Conservation (phyloP, 1,140 invertebrate genomes). For the Drosophila nigrodunni region DNA sequence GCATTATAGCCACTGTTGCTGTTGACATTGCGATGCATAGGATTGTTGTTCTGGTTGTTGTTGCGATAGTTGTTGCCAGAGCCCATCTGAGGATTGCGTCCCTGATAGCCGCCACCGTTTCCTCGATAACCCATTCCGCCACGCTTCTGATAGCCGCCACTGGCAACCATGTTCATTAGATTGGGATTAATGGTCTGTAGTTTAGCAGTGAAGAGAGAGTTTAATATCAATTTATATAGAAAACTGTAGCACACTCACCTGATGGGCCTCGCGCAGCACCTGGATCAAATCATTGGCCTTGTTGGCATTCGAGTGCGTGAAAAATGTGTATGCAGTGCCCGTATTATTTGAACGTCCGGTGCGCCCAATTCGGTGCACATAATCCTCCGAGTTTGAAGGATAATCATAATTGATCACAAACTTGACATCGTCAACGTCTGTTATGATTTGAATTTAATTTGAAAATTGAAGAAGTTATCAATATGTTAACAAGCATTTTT, state of each 20-base stretch:
- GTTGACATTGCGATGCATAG: conserved; percentile 54
- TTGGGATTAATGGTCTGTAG: conserved; percentile 87
- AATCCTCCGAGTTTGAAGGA: conserved; percentile 99
- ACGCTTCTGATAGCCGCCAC: conserved; percentile 80
- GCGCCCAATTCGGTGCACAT: conserved; percentile 99
- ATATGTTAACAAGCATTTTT: conserved; percentile 64
- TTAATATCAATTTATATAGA: not conserved
- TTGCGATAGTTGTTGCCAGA: conserved; percentile 63
- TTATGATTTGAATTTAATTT: conserved; percentile 64
- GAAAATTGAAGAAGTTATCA: conserved; percentile 76
- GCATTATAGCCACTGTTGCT: conserved; percentile 41
- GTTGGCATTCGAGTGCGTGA: conserved; percentile 96
- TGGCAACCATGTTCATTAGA: conserved; percentile 86
- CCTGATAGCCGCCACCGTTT: conserved; percentile 65
- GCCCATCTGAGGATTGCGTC: conserved; percentile 71
- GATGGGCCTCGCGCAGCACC: conserved; percentile 97
- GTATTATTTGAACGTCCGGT: conserved; percentile 96
- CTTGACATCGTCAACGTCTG: conserved; percentile 99
- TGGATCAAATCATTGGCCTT: conserved; percentile 96
- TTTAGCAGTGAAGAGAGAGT: not conserved
- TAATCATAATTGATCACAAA: conserved; percentile 99
- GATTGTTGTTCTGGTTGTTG: conserved; percentile 59
- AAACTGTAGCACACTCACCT: conserved; percentile 86
- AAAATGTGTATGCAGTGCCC: conserved; percentile 99
- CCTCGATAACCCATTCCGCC: conserved; percentile 64